A percentile compares a stretch with the other conserved stretches of the same genome.
phyloP scores from a whole-genome alignment of 1,140 invertebrate species.

The Calosoma granatense region DNA sequence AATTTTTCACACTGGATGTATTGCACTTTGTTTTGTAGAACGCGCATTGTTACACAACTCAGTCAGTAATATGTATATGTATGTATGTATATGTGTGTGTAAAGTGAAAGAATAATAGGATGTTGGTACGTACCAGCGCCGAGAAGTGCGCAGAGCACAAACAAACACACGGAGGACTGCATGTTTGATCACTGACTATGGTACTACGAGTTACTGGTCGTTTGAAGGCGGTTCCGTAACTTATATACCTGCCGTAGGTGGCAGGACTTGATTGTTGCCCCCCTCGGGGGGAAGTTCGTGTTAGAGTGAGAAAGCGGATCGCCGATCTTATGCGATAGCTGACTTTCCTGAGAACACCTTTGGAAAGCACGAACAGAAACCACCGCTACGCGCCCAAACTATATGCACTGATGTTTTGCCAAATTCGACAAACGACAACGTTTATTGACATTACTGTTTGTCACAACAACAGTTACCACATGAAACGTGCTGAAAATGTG shows the following conservation, averaged over 20 bases:
- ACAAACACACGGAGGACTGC: not conserved
- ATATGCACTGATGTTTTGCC: too few species aligned
- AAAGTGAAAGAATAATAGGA: not conserved
- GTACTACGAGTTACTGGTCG: not conserved
- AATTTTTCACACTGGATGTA: too few species aligned
- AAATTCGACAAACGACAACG: too few species aligned
- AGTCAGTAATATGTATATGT: not conserved
- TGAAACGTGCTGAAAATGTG: too few species aligned
- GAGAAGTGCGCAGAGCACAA: not conserved
- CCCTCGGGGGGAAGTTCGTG: not conserved
- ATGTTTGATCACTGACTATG: not conserved
- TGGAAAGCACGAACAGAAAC: not conserved
- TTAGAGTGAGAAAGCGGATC: not conserved
- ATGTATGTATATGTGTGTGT: not conserved
- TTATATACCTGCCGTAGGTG: not conserved
- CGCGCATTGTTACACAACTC: too few species aligned
- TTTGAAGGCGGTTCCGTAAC: not conserved
- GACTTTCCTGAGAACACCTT: not conserved
- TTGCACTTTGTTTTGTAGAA: too few species aligned
- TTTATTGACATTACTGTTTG: too few species aligned
- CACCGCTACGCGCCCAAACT: too few species aligned
- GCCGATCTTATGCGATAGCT: too few species aligned
- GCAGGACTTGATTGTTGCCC: not conserved
- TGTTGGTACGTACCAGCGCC: not conserved
- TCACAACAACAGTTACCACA: too few species aligned